Evolutionary conservation across 1,140 invertebrate species (phyloP).

Genomic region (Drosophila aff.): DNA sequence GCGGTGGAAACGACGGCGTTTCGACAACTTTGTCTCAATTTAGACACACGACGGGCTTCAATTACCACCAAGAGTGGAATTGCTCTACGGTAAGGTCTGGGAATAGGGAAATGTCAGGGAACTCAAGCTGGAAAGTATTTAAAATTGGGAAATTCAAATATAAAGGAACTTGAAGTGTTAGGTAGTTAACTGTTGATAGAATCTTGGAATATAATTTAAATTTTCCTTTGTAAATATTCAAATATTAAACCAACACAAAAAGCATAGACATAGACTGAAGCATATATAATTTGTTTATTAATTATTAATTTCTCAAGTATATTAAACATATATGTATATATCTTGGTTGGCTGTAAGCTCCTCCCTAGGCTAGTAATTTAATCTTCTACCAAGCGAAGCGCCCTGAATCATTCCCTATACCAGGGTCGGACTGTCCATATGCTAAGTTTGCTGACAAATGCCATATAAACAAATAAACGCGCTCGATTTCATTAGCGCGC

Average conservation of each 20-base stretch:
- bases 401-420: conserved; percentile 12
- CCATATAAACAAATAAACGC: conserved; percentile 77
- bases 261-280: background rate
- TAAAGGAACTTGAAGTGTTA: background rate
- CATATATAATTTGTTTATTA: background rate
- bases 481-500: conserved; percentile 80
- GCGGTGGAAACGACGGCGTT: conserved; percentile 18
- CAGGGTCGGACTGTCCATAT: conserved; percentile 46
- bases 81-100: conserved; percentile 13
- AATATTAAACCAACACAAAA: background rate
- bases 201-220: background rate
- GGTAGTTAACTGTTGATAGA: background rate
- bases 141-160: background rate
- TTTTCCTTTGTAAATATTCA: background rate
- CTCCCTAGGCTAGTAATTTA: conserved; percentile 16
- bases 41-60: conserved; percentile 70
- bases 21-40: conserved; percentile 66
- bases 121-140: background rate
- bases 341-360: background rate
- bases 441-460: conserved; percentile 66
- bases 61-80: conserved; percentile 47
- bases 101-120: background rate
- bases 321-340: background rate
- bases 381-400: background rate
- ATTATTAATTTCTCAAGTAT: background rate